A percentile compares a stretch with the other conserved stretches of the same genome.
Conservation (phyloP, 2,797 vertebrate genomes). For the Onychomys leucogaster region DNA sequence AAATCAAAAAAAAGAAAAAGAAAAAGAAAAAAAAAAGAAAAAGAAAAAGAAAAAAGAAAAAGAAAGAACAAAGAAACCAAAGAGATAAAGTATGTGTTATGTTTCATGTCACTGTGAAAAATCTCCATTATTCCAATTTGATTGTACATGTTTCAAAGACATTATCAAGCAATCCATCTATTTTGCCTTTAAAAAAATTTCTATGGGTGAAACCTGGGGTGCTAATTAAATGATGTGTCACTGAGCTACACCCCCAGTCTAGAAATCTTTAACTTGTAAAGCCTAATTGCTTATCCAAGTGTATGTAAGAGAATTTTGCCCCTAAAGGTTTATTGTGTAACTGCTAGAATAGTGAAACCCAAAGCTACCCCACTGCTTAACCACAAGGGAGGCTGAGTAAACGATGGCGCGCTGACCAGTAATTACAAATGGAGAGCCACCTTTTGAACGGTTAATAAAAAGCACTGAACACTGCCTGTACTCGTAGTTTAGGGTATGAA, state of each 20-base stretch:
- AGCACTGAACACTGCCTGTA: background rate
- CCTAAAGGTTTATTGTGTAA: background rate
- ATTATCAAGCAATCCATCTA: background rate
- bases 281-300: background rate
- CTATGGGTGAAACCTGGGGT: too few relatives aligned
- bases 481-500: background rate
- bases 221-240: background rate
- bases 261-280: background rate
- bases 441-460: background rate
- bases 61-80: background rate
- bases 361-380: background rate
- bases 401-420: fast-evolving
- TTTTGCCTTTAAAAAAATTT: background rate
- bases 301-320: background rate
- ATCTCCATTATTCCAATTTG: background rate
- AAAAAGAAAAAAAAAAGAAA: too few relatives aligned
- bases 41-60: too few relatives aligned
- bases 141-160: background rate
- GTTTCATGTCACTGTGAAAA: background rate
- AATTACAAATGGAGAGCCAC: background rate
- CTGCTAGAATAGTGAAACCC: background rate
- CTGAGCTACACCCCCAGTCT: background rate
- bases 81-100: background rate
- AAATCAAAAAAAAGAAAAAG: too few relatives aligned
- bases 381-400: background rate